Base-by-base conservation (phyloP, 2,888 invertebrate genomes). In the Argynnis bischoffii region DNA sequence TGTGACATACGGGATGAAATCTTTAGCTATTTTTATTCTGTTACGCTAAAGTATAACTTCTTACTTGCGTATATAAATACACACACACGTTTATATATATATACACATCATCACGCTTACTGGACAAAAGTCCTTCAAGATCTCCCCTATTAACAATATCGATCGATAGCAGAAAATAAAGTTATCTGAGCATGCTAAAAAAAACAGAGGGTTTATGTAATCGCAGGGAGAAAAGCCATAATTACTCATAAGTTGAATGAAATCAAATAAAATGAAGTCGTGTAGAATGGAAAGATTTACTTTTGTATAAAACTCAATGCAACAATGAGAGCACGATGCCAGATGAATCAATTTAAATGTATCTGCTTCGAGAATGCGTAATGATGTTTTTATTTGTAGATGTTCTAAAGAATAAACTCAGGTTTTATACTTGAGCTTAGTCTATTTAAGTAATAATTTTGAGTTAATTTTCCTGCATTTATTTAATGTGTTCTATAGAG, bases 231-330 rank as follows among this genome's bases (percentile, higher is more conserved):
- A 53, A 54, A 64, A 71, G 67, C 65, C 73, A 66, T 65, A 71
- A 74, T 72, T 72, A 74, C 71, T 73, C 68, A 72, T 69, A 74
- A 69, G 73, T 67, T 64, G 63, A 70, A 74, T 54, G 57, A 66
- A 69, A 72, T 61, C 66, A 26, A 64, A 66, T 66, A 64, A 61
- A 66, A 69, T 68, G 60, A 68, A 57, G 56, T 55, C 51, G 55
- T 51, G 21, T 63, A 55, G 68, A 65, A 74, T 66, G 60, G 63
- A 53, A 67, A 53, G 55, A 54, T 60, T 64, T 53, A 48, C 61
- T 67, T 67, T 67, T 55, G 55, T 64, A 59, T 61, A 66, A 69
- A 64, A 63, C 50, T 55, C 63, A 66, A 64, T 66, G 54, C 47
- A n/a, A 59, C 60, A 47, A 63, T 64, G 47, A 35, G 61, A 69